A percentile compares a stretch with the other conserved stretches of the same genome.
Evolutionary conservation across 1,140 invertebrate genomes (phyloP).

Genomic region (Aphidius gifuensis): DNA sequence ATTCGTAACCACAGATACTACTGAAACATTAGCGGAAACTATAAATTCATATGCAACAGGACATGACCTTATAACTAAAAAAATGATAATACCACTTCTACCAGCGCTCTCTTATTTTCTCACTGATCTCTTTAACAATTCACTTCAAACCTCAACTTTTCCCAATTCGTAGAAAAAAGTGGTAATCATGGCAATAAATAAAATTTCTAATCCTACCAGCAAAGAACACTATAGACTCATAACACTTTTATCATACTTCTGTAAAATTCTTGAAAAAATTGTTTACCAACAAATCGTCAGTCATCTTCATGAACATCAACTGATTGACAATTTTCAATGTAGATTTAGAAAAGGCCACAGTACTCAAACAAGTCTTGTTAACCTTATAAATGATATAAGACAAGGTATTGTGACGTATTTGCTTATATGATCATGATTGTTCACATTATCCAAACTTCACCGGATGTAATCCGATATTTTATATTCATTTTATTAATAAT

Average conservation of each 20-base stretch:
- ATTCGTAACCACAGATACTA: no score
- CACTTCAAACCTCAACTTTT: background rate
- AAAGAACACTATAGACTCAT: background rate
- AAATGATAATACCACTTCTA: no score
- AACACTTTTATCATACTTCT: background rate
- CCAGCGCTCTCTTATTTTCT: no score
- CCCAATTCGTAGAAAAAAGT: background rate
- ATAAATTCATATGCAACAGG: no score
- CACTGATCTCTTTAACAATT: background rate
- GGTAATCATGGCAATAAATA: background rate
- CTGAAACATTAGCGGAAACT: no score
- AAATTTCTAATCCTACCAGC: background rate
- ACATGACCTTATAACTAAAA: no score
- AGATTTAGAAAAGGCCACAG: slow-evolving; percentile 20
- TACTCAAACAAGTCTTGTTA: slow-evolving; percentile 24
- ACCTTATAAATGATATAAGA: slow-evolving; percentile 20
- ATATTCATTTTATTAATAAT: no score
- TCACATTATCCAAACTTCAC: no score
- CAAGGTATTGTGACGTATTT: slow-evolving; percentile 20
- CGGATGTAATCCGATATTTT: no score
- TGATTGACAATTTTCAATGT: slow-evolving; percentile 18
- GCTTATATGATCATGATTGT: no score
- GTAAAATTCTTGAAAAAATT: background rate
- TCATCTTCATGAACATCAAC: background rate
- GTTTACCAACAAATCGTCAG: background rate